Evolutionary conservation across 2,797 vertebrate species (phyloP), one percentile per base, ranked within the genome.

Genomic region (Ptychobarbus kaznakovi): DNA sequence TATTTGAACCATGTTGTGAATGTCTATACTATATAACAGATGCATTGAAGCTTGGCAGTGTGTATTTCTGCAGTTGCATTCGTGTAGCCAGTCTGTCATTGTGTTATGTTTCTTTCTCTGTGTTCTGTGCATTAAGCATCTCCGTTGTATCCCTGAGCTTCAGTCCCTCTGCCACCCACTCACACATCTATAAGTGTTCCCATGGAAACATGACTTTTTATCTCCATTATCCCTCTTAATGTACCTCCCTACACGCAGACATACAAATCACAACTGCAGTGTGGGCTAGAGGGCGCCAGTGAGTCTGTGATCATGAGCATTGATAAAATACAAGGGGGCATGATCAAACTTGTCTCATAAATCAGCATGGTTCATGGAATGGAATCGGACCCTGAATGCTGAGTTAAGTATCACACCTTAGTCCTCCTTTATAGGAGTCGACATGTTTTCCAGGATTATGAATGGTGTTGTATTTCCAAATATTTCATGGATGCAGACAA

Each of bases 191-290:
- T 89, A 89, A 83, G 90, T 72, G 91, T 95, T 94, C 87, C 94
- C 91, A 93, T 93, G 92, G 92, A 91, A 93, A 95, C 92, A 7
- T 88, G 87, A 88, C 92, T 91, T 93, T 90, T 93, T 93, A 93
- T 90, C 91, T 84, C 61, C 46, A 82, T 81, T 86, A 80, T 82
- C 73, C 77, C 76, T 76, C 32, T 83, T 72, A 89, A 90, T 86
- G 76, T 82, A 88, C 86, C 81, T 87, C 28, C 86, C 66, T 51
- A 58, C 69, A 58, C 63, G 58, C 76, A 83, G 77, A 4, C 12
- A 0, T 13, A 65, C 70, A 75, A 68, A 69, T 73, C 72, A 49
- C 88, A 79, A 78, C 68, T 56, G 49, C 63, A 56, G 83, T 69
- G 65, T 84, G 66, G 80, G 81, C 87, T 90, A 90, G 86, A 83